Base-by-base conservation (phyloP, 1,140 invertebrate species). In the Nephotettix cincticeps region DNA sequence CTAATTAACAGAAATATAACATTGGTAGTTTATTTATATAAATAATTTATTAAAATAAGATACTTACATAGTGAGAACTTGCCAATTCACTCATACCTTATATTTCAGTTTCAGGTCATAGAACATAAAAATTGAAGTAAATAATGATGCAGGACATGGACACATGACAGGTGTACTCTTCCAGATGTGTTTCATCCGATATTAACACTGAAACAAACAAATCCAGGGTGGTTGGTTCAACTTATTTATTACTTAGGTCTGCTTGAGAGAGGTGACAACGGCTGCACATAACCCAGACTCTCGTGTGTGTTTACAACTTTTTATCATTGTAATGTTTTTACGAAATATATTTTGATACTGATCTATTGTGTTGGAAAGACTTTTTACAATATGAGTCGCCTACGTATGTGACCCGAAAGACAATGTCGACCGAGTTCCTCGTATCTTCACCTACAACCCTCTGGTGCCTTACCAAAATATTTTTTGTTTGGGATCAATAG, bases 301-400 rank as follows among this genome's bases (percentile, higher is more conserved):
- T n/a, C 25, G 32, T 65, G 32, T 19, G 40, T 43, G 64, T 40
- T 67, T 27, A 43, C 27, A 67, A 67, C 40, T 67, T 67, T 67
- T 43, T 45, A 67, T 43, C 64, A 67, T 67, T 67, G 64, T 67
- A 67, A 67, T 67, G 64, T 67, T 67, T 67, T 67, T 67, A 67
- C 32, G 64, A 67, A 67, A 67, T 67, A 67, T 67, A 67, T 67
- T 67, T 67, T 67, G 64, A 67, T 67, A 67, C 64, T 67, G 64
- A 67, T 27, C 64, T 67, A 67, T 45, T 67, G 40, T 67, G 64
- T 67, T 67, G 64, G 28, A 43, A 43, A 67, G 64, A 67, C 64
- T 67, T 67, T 67, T 67, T 67, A 43, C 40, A 43, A 64, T 61
- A 45, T 27, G 40, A 67, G 64, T 45, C 40, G 64, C 32, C 64